phyloP scores from a whole-genome alignment of 2,888 invertebrate genomes.

The Drosophila neutralis region DNA sequence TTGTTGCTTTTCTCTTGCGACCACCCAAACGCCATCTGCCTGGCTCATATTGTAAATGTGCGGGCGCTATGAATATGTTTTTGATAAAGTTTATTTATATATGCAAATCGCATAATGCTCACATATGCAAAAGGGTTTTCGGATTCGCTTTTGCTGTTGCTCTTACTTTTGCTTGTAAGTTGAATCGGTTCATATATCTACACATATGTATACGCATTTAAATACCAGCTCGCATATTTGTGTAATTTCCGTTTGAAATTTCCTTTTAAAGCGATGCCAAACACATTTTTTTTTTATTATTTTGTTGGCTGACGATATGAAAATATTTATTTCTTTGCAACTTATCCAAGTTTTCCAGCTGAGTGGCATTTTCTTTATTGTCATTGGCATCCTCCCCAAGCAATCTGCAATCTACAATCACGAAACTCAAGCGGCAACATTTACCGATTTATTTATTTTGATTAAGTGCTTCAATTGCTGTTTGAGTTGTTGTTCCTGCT shows the following conservation, averaged over 20 bases:
- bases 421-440: slow-evolving; percentile 33
- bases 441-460: slow-evolving; percentile 59
- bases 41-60: slow-evolving; percentile 40
- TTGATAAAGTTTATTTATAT: slow-evolving; percentile 74
- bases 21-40: not conserved
- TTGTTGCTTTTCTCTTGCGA: slow-evolving; percentile 54
- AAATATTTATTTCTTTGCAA: slow-evolving; percentile 41
- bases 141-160: slow-evolving; percentile 20
- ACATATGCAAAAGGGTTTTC: slow-evolving; percentile 47
- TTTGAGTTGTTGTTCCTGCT: slow-evolving; percentile 3
- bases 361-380: slow-evolving; percentile 60
- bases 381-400: slow-evolving; percentile 42
- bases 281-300: slow-evolving; percentile 1
- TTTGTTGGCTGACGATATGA: slow-evolving; percentile 13
- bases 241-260: slow-evolving; percentile 65
- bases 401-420: slow-evolving; percentile 25
- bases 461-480: slow-evolving; percentile 54
- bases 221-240: slow-evolving; percentile 16
- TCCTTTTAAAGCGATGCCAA: slow-evolving; percentile 47
- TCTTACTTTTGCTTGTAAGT: slow-evolving; percentile 29
- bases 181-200: slow-evolving; percentile 46
- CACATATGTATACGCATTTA: slow-evolving; percentile 2
- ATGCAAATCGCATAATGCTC: slow-evolving; percentile 67
- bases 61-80: slow-evolving; percentile 71
- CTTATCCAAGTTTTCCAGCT: slow-evolving; percentile 70